Base-by-base conservation (phyloP, 1,140 invertebrate species). In the Pogonomyrmex barbatus region DNA sequence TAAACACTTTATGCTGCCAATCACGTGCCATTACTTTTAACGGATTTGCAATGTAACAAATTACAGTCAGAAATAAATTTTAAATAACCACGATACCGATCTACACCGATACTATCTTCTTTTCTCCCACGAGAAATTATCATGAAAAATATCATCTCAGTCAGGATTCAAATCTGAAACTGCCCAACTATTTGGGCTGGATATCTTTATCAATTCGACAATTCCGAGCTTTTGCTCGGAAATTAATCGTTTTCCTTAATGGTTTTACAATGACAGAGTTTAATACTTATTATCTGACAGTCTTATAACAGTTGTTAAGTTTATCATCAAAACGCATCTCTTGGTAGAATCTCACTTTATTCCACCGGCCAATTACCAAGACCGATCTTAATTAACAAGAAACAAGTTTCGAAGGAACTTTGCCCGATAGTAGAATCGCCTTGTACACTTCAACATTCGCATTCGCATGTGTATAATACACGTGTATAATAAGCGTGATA, bases 341-440 rank as follows among this genome's bases (percentile, higher is more conserved):
- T 24, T 24, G 24, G 33, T 47, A 33, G 30, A 47, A 14, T 54
- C 36, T 39, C 63, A 33, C 78, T 70, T 54, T 30, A 68, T 10
- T 33, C 1, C 45, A 62, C n/a, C 39, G 50, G 78, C 24, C 65
- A 56, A 81, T 81, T 81, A 56, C 30, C 52, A 24, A n/a, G 39
- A 45, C 54, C 52, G 39, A 56, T 54, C 50, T 45, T 70, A 81
- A 81, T 81, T 81, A 24, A 8, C 52, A n/a, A n/a, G 65, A 81
- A 45, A n/a, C 24, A 45, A 45, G 39, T 42, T n/a, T n/a, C 68
- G 30, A 36, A 50, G 5, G 9, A 42, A 54, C 14, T 39, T 71
- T 39, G 39, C 50, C 0, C 24, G 24, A 67, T 9, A 24, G 17
- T 45, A 50, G n/a, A 6, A 62, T 78, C 75, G 9, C 6, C 60